Evolutionary conservation across 2,888 invertebrate species (phyloP).

Genomic region (Lycophotia porphyrea): DNA sequence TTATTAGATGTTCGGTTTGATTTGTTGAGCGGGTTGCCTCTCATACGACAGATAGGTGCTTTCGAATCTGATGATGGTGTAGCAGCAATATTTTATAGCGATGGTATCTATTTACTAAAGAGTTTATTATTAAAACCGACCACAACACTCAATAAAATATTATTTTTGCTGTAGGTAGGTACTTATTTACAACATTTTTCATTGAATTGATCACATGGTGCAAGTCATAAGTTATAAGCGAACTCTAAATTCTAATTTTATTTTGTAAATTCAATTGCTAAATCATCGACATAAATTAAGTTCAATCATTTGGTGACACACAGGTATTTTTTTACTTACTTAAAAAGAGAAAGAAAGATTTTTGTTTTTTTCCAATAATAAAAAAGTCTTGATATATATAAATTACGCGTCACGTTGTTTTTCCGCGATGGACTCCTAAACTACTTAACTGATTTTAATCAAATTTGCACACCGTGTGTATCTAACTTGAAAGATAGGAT

Average conservation of each 20-base stretch:
- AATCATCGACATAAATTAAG: background rate
- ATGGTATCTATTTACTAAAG: constrained; percentile 7
- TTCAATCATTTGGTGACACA: background rate
- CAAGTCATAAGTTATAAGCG: constrained; percentile 23
- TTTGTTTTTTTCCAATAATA: background rate
- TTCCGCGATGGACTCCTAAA: no score
- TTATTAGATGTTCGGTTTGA: background rate
- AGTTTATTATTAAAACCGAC: constrained; percentile 23
- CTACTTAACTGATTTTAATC: no score
- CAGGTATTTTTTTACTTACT: background rate
- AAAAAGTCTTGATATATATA: no score
- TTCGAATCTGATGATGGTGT: background rate
- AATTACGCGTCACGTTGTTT: no score
- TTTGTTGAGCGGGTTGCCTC: background rate
- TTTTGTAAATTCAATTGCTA: background rate
- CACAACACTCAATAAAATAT: constrained; percentile 27
- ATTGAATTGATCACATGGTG: constrained; percentile 34
- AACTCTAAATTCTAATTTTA: background rate
- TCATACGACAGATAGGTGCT: background rate
- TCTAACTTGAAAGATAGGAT: no score
- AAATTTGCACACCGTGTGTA: no score
- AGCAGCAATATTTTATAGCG: background rate
- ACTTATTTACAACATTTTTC: constrained; percentile 34
- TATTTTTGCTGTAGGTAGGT: constrained; percentile 27
- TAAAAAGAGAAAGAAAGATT: background rate